Base-by-base conservation (phyloP, 64 coral and sea anemone species). In the Stichodactyla mertensii region DNA sequence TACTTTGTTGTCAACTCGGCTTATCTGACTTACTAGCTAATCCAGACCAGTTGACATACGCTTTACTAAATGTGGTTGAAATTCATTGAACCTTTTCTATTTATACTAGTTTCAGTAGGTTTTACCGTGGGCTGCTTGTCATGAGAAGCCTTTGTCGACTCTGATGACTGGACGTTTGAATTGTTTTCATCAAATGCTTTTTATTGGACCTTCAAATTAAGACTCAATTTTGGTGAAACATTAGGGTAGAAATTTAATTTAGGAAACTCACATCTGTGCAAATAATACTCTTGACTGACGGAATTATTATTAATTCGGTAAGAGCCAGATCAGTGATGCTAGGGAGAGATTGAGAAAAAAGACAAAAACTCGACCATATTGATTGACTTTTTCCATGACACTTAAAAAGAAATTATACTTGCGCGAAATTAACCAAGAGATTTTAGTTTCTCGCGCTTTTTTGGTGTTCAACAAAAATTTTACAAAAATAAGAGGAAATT, bases 11-110 rank as follows among this genome's bases (percentile, higher is more conserved):
- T 74, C 69, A 74, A 74, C 69, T 12, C 5, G 69, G 69, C 69
- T 74, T 74, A 74, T 74, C 69, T 26, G 24, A 10, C 10, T 74
- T 74, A 27, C 24, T n/a, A 31, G 69, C 12, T 74, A 27, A 74
- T 74, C 69, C 69, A n/a, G n/a, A 74, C 69, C 24, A 74, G 69
- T 27, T 74, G 69, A 74, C 69, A 36, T 74, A 74, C 24, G 27
- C 24, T 31, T 74, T 23, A 36, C 22, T 74, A 74, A 36, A 74
- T 74, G 69, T 9, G n/a, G 6, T 23, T 74, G 12, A 74, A 31
- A 74, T 12, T 23, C 55, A 74, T 2, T 28, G 69, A 74, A 28
- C 11, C 24, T 12, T 23, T 71, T 71, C 24, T 36, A 69, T 69
- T 69, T 69, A 24, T 69, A 69, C 19, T 69, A 7, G 7, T 69